phyloP scores from a whole-genome alignment of 1,140 invertebrate genomes.

The Sinella curviseta region DNA sequence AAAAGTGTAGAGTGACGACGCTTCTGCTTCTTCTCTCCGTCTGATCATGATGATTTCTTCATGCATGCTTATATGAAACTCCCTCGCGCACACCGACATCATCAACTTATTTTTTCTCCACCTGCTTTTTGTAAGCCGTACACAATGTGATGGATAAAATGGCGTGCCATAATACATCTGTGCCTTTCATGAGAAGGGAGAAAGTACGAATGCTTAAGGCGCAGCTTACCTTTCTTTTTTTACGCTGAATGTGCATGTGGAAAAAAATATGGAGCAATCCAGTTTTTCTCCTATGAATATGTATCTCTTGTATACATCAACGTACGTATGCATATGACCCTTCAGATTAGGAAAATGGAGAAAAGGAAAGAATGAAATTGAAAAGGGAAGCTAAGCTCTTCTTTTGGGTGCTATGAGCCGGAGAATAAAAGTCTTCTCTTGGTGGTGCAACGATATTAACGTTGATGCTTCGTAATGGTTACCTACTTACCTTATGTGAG shows the following conservation, averaged over 20 bases:
- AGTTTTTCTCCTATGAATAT: background rate
- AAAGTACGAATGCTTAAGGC: background rate
- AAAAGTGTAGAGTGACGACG: background rate
- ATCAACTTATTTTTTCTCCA: background rate
- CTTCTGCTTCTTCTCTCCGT: too few species aligned
- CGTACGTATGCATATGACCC: background rate
- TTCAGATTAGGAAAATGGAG: background rate
- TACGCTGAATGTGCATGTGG: too few species aligned
- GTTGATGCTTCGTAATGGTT: too few species aligned
- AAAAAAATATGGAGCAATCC: background rate
- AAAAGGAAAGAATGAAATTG: constrained; percentile 7
- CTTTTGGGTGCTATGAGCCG: background rate
- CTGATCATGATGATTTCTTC: background rate
- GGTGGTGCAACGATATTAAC: too few species aligned
- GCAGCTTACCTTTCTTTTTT: background rate
- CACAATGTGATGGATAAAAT: background rate
- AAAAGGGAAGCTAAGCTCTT: constrained; percentile 4
- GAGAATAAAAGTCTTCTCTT: background rate
- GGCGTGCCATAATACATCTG: background rate
- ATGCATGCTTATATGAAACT: too few species aligned
- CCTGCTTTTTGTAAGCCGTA: background rate
- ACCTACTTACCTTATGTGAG: too few species aligned
- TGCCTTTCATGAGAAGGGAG: background rate
- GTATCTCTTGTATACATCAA: background rate
- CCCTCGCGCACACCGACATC: background rate